Percentiles rank a stretch among this genome's conserved stretches.
Conservation (phyloP, 2,113 vertebrate genomes). For the Alces alces region DNA sequence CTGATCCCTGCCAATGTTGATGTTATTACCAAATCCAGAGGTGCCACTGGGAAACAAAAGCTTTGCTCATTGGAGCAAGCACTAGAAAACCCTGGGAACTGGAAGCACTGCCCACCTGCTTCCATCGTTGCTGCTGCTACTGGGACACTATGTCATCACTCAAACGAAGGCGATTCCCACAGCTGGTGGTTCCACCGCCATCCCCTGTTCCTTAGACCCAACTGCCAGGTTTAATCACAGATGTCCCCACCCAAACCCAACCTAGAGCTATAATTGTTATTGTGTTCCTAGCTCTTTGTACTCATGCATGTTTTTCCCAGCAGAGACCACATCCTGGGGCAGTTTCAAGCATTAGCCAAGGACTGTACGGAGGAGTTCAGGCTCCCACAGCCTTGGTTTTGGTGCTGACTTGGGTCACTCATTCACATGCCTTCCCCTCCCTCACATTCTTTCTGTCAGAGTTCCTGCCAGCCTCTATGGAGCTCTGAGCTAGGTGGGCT, state of each 20-base stretch:
- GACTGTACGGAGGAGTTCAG: neutral
- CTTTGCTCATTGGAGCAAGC: neutral
- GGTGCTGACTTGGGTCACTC: neutral
- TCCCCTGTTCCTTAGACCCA: neutral
- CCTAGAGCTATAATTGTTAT: neutral
- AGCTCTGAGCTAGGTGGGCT: neutral
- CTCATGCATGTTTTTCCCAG: neutral
- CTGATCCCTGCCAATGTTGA: neutral
- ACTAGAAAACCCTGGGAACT: neutral
- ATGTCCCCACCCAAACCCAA: neutral
- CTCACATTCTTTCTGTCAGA: neutral
- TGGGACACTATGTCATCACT: neutral
- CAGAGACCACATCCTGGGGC: neutral
- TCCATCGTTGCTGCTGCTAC: neutral
- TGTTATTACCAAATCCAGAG: neutral
- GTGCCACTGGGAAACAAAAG: neutral
- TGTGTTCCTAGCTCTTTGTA: neutral
- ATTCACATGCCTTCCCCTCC: neutral
- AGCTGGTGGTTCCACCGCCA: neutral
- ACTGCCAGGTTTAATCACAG: neutral
- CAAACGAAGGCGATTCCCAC: neutral
- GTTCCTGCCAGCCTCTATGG: neutral
- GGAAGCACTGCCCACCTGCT: neutral
- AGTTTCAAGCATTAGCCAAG: neutral
- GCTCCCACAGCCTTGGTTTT: neutral